Base-by-base conservation (phyloP, 2,797 vertebrate genomes). In the Silurus lanzhouensis region DNA sequence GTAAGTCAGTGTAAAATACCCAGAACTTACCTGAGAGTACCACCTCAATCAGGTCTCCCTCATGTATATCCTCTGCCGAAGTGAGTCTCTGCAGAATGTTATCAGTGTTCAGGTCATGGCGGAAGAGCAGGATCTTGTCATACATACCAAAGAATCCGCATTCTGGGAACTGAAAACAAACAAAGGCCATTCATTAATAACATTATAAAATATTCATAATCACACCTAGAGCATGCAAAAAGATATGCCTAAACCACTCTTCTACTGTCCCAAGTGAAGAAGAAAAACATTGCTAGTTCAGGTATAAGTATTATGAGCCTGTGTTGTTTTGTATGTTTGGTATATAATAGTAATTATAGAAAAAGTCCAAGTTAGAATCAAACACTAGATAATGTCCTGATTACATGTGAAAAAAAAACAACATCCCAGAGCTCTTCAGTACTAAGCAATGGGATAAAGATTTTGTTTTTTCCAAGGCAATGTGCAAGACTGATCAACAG, bases 141-240 rank as follows among this genome's bases (percentile, higher is more conserved):
- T 99, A 99, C 97, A 99, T 98, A 91, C 98, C 98, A 89, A 99
- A 99, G 94, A 99, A 99, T 89, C 98, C 98, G 88, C 98, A 99
- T 94, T 99, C 98, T 82, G 98, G 98, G 91, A 97, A 97, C 96
- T 97, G 92, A 71, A 91, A 92, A 87, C 76, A 91, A 91, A 92
- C 92, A 86, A 71, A 85, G 55, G 27, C 48, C 82, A 88, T 77
- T 89, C 60, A 17, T 58, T 71, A 85, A 78, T 74, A 79, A 85
- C 83, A 70, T 6, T 27, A 31, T 46, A 22, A 63, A 64, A 52
- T 31, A 74, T 25, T 82, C 31, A 58, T 58, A 72, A 17, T 52
- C 38, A 75, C 12, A 44, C 22, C 19, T 22, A 55, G 12, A 27
- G 1, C 19, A 63, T 19, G 22, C 44, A 58, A 22, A 76, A 76